These are phyloP conservation scores for Gastrophryne carolinensis DNA, from an alignment of 2,797 vertebrate species.

Conservation along the genomic window DNA sequence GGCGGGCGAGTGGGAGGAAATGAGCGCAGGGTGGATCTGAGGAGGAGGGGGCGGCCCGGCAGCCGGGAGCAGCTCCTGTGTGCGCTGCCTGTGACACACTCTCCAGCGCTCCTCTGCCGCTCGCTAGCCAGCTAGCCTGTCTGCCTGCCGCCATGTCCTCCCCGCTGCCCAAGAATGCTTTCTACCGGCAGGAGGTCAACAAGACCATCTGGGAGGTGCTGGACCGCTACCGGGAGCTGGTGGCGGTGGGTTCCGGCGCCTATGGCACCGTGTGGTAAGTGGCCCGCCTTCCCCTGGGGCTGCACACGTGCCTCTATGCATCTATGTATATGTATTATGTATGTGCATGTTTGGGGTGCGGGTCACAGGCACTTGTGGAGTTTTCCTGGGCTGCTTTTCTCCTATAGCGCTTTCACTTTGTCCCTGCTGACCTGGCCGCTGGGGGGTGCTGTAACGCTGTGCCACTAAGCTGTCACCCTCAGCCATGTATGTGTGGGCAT, in stretches of 20 bases:
- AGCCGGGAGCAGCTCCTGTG: neutral
- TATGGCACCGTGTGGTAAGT: constrained; percentile 94
- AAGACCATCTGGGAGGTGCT: constrained; percentile 89
- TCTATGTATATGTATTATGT: too few species aligned
- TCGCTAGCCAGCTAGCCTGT: too few species aligned
- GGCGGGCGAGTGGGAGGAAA: constrained; percentile 5
- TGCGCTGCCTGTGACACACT: constrained; percentile 35
- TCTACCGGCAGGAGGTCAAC: constrained; percentile 86
- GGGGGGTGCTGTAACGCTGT: too few species aligned
- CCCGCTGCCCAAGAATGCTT: constrained; percentile 71
- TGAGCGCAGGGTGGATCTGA: neutral
- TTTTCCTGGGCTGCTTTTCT: too few species aligned
- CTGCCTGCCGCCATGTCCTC: constrained; percentile 78
- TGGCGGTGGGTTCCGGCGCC: constrained; percentile 89
- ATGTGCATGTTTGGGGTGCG: too few species aligned
- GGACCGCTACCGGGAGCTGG: constrained; percentile 84
- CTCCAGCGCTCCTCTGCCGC: too few species aligned
- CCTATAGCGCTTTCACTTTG: too few species aligned
- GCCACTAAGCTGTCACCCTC: too few species aligned
- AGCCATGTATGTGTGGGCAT: too few species aligned
- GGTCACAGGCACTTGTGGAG: too few species aligned
- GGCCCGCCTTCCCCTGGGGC: neutral
- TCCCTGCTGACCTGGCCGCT: too few species aligned
- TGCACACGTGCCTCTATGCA: neutral
- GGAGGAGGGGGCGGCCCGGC: neutral